These are phyloP conservation scores for Ciconia nigra DNA, from an alignment of 2,797 vertebrate species.

Conservation along the genomic window DNA sequence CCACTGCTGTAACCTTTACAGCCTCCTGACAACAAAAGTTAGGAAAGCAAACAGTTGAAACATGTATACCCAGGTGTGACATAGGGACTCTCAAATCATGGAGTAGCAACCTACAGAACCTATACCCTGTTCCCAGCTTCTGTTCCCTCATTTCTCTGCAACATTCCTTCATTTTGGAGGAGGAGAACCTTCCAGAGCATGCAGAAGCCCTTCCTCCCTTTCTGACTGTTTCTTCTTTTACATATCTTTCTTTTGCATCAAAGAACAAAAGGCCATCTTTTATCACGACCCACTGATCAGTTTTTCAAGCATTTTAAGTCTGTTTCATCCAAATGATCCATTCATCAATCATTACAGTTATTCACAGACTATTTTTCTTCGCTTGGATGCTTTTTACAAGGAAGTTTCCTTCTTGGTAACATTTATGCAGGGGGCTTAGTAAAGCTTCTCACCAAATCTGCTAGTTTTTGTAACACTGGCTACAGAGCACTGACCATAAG, in stretches of 20 bases:
- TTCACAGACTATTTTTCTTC: neutral
- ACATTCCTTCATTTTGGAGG: neutral
- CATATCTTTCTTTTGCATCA: too few relatives aligned
- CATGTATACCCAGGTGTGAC: neutral
- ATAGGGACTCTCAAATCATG: neutral
- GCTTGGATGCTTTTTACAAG: neutral
- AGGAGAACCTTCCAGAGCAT: neutral
- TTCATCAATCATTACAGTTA: neutral
- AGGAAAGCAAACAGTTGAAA: neutral
- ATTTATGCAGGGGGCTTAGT: neutral
- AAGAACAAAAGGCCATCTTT: neutral
- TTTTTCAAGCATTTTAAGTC: neutral
- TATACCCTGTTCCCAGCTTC: neutral
- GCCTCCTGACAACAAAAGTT: neutral
- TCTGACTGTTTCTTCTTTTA: neutral
- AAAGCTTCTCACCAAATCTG: neutral
- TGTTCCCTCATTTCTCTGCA: neutral
- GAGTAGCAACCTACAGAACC: neutral
- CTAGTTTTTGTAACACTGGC: neutral
- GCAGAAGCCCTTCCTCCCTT: neutral
- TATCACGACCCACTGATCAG: neutral
- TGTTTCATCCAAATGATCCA: neutral
- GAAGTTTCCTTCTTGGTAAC: neutral
- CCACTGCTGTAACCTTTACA: neutral
- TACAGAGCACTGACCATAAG: neutral